phyloP scores from a whole-genome alignment of 2,113 vertebrate genomes.

The Aepyceros melampus region DNA sequence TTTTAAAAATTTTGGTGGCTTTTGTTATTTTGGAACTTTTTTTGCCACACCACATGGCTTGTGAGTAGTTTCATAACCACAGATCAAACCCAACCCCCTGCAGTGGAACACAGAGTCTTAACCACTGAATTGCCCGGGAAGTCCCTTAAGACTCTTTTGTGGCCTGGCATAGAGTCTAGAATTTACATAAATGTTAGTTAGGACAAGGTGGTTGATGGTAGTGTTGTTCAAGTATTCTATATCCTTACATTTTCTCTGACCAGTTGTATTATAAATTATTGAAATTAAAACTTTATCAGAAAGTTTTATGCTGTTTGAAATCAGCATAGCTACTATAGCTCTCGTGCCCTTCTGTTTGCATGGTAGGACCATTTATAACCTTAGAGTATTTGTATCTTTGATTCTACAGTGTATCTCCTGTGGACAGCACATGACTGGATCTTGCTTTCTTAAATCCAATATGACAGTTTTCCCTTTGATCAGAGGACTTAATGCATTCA shows the following conservation, averaged over 20 bases:
- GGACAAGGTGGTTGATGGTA: not conserved
- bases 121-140: not conserved
- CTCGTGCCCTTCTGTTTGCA: not conserved
- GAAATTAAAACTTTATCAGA: not conserved
- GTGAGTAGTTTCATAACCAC: not conserved
- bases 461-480: not conserved
- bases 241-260: not conserved
- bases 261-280: not conserved
- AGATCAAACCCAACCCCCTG: not conserved
- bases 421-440: not conserved
- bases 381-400: not conserved
- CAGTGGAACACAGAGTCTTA: not conserved
- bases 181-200: not conserved
- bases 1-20: not conserved
- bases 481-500: not conserved
- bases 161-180: not conserved
- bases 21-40: not conserved
- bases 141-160: not conserved
- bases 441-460: not conserved
- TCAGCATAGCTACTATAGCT: not conserved
- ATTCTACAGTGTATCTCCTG: not conserved
- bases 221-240: not conserved
- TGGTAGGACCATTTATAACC: not conserved
- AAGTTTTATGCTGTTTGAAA: not conserved
- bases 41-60: not conserved